Percentiles rank a stretch among this genome's conserved stretches.
Conservation (phyloP, 2,113 vertebrate genomes). For the Lathamus discolor region DNA sequence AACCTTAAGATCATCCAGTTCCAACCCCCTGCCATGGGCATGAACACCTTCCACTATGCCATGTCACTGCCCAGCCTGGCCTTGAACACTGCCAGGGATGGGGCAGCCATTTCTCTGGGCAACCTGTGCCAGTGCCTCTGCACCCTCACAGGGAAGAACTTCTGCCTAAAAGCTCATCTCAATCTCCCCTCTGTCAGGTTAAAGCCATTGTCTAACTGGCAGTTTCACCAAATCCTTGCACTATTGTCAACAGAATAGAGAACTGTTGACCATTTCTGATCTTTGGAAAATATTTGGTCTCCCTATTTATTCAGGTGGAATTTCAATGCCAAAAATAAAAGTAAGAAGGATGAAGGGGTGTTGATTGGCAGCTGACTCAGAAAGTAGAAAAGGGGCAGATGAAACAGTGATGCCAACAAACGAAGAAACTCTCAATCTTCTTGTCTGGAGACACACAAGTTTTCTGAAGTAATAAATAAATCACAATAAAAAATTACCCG, state of each 20-base stretch:
- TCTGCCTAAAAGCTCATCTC: neutral
- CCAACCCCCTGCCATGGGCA: neutral
- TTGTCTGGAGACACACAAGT: neutral
- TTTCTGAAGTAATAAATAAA: neutral
- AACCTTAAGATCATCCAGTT: neutral
- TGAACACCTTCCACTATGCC: neutral
- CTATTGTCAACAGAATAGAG: neutral
- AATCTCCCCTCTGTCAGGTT: neutral
- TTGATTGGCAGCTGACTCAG: neutral
- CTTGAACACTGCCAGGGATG: neutral
- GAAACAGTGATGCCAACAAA: neutral
- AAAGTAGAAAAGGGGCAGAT: neutral
- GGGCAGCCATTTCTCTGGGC: neutral
- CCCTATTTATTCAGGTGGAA: neutral
- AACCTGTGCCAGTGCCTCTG: neutral
- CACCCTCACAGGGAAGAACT: neutral
- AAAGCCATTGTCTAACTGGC: neutral
- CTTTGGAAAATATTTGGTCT: neutral
- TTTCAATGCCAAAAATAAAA: neutral
- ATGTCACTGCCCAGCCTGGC: neutral
- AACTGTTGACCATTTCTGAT: neutral
- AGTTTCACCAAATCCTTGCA: neutral
- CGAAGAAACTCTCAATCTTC: neutral
- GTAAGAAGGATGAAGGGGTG: neutral
- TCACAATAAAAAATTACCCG: neutral